Evolutionary conservation across 2,113 vertebrate genomes (phyloP), one percentile per base, ranked within the genome.

Genomic region (Petrocephalus microphthalmus): DNA sequence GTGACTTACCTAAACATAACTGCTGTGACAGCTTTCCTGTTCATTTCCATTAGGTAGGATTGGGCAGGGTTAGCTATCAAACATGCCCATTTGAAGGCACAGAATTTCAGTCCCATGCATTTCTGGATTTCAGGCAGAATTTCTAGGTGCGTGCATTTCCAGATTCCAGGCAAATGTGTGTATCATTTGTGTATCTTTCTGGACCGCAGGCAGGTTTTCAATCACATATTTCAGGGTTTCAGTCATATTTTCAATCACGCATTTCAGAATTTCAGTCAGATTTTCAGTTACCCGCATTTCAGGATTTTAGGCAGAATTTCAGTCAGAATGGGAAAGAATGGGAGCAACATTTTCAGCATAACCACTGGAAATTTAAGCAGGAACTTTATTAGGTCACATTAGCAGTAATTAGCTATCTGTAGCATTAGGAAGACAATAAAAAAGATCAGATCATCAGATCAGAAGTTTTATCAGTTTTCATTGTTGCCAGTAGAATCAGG

Each of bases 1-100:
- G 85, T 86, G 85, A 87, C 87, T 86, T 45, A 87, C 78, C 15
- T 83, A 83, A 84, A 83, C 87, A 60, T 56, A 78, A 56, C 87
- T 25, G 33, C 29, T 37, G 42, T 22, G 22, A 49, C 37, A 49
- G 53, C 42, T 15, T 84, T n/a, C 37, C 37, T 84, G 45, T 83
- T 83, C 7, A 51, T 83, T 83, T 83, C 45, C 45, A 83, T 71
- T 51, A 42, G 57, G 10, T 22, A 17, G 47, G 33, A 45, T 81
- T 45, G 4, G 45, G 71, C 47, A 56, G 33, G n/a, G 19, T 42
- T 56, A 37, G 5, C 87, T 56, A 33, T 37, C 7, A 42, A 78
- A 45, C 19, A 82, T 54, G 56, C 25, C 33, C 56, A 56, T 19
- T 20, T 29, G 15, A 85, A 37, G 52, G 52, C 37, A 25, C 52